Conservation (phyloP, 2,113 vertebrate genomes). For the Pelmatolapia mariae region DNA sequence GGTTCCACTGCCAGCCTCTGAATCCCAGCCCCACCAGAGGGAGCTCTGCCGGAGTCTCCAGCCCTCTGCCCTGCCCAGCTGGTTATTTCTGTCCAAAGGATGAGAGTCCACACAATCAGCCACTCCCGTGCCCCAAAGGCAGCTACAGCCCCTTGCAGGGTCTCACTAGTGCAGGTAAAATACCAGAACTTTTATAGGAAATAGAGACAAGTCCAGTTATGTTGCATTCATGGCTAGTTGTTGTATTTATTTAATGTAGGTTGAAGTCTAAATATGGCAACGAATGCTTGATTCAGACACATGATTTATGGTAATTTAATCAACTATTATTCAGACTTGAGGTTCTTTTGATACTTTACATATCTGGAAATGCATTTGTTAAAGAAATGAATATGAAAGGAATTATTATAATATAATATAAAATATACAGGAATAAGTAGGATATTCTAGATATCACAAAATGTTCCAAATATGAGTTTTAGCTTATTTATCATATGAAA, state of each 20-base stretch:
- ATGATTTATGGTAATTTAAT: background rate
- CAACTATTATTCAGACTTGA: background rate
- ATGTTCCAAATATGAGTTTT: background rate
- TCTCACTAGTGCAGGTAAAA: slow-evolving; percentile 64
- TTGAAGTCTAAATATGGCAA: background rate
- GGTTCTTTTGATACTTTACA: background rate
- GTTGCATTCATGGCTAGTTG: background rate
- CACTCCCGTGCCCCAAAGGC: slow-evolving; percentile 71
- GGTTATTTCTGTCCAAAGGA: slow-evolving; percentile 68
- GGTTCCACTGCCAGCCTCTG: slow-evolving; percentile 63
- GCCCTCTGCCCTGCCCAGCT: slow-evolving; percentile 67
- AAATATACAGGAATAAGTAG: background rate
- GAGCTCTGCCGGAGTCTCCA: slow-evolving; percentile 28
- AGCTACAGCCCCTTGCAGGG: slow-evolving; percentile 66
- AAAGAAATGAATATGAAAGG: background rate
- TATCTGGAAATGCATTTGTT: background rate
- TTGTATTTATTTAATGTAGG: background rate
- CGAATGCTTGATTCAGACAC: background rate
- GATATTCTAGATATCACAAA: background rate
- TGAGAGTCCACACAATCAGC: slow-evolving; percentile 22
- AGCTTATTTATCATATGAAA: background rate
- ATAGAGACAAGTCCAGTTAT: background rate
- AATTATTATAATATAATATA: background rate
- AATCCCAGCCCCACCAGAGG: slow-evolving; percentile 33
- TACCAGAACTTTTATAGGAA: background rate